Percentiles rank a stretch among this genome's conserved stretches.
These are phyloP conservation scores for Drosophila aldrichi DNA, from an alignment of 2,888 invertebrate species.

Conservation along the genomic window DNA sequence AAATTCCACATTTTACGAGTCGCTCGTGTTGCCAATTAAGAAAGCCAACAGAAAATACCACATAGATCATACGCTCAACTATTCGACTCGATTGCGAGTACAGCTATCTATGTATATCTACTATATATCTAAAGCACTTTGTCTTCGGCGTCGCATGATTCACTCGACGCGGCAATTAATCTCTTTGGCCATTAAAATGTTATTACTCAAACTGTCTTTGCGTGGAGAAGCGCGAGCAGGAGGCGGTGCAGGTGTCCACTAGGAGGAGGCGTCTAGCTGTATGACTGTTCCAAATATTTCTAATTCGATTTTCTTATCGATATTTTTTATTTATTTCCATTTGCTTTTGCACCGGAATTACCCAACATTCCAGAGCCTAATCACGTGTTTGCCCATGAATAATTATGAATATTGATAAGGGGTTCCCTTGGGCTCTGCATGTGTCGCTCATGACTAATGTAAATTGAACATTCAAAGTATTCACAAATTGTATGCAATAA, in stretches of 20 bases:
- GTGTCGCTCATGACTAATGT: conserved; percentile 10
- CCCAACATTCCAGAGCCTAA: conserved; percentile 16
- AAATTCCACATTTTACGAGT: conserved; percentile 73
- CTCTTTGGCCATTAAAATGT: conserved; percentile 71
- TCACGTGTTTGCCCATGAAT: conserved; percentile 34
- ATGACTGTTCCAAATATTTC: conserved; percentile 22
- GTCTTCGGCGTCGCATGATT: conserved; percentile 59
- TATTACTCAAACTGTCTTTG: conserved; percentile 67
- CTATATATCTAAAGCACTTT: conserved; percentile 19
- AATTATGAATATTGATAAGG: conserved; percentile 44
- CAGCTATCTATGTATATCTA: conserved; percentile 18
- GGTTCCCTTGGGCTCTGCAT: conserved; percentile 22
- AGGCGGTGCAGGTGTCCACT: not conserved
- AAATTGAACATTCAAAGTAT: not conserved
- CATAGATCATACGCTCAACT: conserved; percentile 60
- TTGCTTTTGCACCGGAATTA: conserved; percentile 4
- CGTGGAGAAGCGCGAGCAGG: not conserved
- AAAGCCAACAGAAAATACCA: conserved; percentile 39
- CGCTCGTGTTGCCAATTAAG: conserved; percentile 77
- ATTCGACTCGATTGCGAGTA: conserved; percentile 30
- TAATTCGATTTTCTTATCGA: conserved; percentile 36
- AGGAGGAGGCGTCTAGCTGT: conserved; percentile 2
- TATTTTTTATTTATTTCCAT: conserved; percentile 19
- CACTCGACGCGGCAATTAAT: conserved; percentile 71
- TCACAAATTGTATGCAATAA: not conserved